These are phyloP conservation scores for Tangara arthus DNA, from an alignment of 2,797 vertebrate species.

Conservation along the genomic window DNA sequence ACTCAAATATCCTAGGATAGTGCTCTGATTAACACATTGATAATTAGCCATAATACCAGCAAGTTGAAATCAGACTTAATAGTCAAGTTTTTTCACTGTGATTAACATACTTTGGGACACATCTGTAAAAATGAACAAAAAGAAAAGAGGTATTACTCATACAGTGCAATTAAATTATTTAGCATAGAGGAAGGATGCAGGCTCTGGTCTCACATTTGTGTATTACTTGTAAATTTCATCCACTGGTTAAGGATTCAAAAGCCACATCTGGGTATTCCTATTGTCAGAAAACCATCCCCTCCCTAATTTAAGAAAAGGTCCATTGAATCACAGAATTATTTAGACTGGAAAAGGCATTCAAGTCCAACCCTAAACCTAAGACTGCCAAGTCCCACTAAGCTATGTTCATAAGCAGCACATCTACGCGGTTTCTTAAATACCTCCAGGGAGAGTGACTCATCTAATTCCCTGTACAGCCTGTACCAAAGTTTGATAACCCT, in stretches of 20 bases:
- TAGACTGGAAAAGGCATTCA: not conserved
- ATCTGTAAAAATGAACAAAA: not conserved
- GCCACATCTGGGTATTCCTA: not conserved
- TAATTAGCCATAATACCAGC: not conserved
- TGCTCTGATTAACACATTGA: not conserved
- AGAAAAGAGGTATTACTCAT: not conserved
- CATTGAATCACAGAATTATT: not conserved
- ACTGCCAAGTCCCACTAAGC: not conserved
- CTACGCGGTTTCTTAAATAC: not conserved
- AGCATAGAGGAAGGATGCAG: not conserved
- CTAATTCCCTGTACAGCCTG: not conserved
- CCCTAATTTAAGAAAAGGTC: not conserved
- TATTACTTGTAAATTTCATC: not conserved
- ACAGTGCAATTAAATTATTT: not conserved
- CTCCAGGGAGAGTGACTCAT: not conserved
- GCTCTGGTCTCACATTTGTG: accelerated
- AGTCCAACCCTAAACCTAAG: not conserved
- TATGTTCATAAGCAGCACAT: not conserved
- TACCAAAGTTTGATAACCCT: not conserved
- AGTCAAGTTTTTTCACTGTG: not conserved
- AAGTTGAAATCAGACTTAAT: not conserved
- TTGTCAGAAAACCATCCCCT: not conserved
- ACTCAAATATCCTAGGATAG: not conserved
- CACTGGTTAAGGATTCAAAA: not conserved
- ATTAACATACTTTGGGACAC: not conserved